phyloP scores from a whole-genome alignment of 2,113 vertebrate genomes.

The Monopterus albus region DNA sequence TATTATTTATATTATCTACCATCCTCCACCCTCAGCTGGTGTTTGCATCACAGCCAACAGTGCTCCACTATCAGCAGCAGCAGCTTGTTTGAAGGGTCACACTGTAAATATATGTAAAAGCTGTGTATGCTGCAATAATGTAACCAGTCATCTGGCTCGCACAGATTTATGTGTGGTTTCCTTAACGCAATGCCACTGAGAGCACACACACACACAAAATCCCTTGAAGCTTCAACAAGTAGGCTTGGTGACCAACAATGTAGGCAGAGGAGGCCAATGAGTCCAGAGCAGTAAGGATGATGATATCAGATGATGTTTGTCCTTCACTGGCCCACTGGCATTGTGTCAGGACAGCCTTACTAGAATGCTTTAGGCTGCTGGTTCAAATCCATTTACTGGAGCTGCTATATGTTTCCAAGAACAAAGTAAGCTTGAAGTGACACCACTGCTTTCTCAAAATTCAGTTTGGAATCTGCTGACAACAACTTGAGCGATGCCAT shows the following conservation, averaged over 20 bases:
- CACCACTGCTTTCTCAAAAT: not conserved
- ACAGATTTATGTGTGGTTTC: constrained; percentile 29
- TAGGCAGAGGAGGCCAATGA: constrained; percentile 22
- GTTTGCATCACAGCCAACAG: not conserved
- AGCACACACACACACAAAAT: not conserved
- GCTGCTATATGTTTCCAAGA: constrained; percentile 21
- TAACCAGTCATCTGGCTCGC: constrained; percentile 39
- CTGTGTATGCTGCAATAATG: constrained; percentile 1
- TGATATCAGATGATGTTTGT: constrained; percentile 54
- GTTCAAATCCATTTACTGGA: constrained; percentile 74
- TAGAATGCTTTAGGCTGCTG: constrained; percentile 51
- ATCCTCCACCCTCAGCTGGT: too few species aligned
- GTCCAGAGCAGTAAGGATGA: constrained; percentile 20
- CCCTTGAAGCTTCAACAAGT: not conserved
- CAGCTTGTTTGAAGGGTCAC: not conserved
- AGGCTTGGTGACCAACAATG: not conserved
- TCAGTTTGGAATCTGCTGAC: not conserved
- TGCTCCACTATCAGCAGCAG: not conserved
- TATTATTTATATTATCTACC: not conserved
- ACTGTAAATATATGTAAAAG: constrained; percentile 10
- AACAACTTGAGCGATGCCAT: not conserved
- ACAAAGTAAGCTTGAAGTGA: constrained; percentile 2
- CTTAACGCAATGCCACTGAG: not conserved
- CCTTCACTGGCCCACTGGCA: constrained; percentile 36
- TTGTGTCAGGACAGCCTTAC: constrained; percentile 56